phyloP scores from a whole-genome alignment of 2,888 invertebrate species.

The Platycheirus rosarum region DNA sequence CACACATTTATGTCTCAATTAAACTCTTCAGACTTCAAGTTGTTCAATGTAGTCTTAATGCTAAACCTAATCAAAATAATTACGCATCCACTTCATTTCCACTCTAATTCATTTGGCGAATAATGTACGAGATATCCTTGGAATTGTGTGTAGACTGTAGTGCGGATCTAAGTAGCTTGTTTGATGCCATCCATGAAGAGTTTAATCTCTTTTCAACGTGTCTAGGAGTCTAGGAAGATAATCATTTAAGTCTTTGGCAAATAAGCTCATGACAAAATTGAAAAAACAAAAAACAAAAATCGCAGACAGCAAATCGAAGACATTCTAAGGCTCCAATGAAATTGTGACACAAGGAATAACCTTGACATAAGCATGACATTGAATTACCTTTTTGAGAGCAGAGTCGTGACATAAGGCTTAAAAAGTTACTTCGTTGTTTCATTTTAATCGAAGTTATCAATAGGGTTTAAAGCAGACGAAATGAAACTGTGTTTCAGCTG shows the following conservation, averaged over 20 bases:
- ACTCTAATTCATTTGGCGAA: conserved; percentile 54
- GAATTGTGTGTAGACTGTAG: not conserved
- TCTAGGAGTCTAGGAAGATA: conserved; percentile 34
- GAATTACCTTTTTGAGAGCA: conserved; percentile 30
- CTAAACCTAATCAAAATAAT: conserved; percentile 67
- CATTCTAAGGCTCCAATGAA: conserved; percentile 3
- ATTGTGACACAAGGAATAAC: conserved; percentile 45
- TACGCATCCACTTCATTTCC: conserved; percentile 58
- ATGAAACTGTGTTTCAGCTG: too few relatives aligned
- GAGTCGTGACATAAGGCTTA: conserved; percentile 16
- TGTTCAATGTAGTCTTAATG: conserved; percentile 4
- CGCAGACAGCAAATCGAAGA: conserved; percentile 42
- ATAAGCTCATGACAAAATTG: not conserved
- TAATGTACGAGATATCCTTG: conserved; percentile 19
- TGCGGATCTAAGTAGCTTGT: not conserved
- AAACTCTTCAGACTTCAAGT: conserved; percentile 36
- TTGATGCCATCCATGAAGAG: conserved; percentile 39
- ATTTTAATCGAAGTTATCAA: too few relatives aligned
- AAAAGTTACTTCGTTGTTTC: too few relatives aligned
- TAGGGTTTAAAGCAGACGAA: too few relatives aligned
- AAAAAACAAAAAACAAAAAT: conserved; percentile 6
- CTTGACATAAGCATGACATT: conserved; percentile 53
- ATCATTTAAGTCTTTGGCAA: conserved; percentile 29
- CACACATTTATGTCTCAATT: conserved; percentile 51
- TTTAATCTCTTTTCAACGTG: conserved; percentile 62